A percentile compares a stretch with the other conserved stretches of the same genome.
Conservation (phyloP, 1,140 invertebrate genomes). For the Heliconius congener region DNA sequence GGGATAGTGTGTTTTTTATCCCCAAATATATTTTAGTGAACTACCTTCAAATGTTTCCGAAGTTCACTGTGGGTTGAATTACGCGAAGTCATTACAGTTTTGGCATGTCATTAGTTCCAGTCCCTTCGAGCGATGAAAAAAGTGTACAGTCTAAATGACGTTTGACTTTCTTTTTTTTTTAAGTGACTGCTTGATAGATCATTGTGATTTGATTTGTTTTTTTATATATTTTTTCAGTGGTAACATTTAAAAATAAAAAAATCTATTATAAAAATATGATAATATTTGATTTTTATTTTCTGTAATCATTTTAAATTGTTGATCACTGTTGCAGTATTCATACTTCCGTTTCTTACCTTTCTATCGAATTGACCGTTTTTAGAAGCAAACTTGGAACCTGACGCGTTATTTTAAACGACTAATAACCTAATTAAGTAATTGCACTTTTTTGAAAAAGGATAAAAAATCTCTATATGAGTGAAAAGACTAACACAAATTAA, state of each 20-base stretch:
- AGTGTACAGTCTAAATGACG: background rate
- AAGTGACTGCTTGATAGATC: background rate
- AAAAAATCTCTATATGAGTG: too few relatives aligned
- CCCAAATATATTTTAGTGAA: conserved; percentile 24
- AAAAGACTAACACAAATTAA: too few relatives aligned
- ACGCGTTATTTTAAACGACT: too few relatives aligned
- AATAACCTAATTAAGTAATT: too few relatives aligned
- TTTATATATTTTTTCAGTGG: background rate
- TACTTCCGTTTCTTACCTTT: too few relatives aligned
- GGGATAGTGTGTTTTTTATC: conserved; percentile 38
- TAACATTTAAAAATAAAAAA: too few relatives aligned
- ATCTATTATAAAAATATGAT: background rate
- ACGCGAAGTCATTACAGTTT: background rate
- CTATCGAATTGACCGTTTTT: too few relatives aligned
- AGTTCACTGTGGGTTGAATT: background rate
- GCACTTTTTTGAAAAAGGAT: too few relatives aligned
- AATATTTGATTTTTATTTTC: too few relatives aligned
- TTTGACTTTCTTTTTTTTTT: background rate
- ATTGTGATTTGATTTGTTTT: background rate
- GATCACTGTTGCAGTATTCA: too few relatives aligned
- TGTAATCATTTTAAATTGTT: too few relatives aligned
- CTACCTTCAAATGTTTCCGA: background rate
- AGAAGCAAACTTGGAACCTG: too few relatives aligned
- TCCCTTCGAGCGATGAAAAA: background rate
- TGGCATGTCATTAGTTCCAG: conserved; percentile 3